These are phyloP conservation scores for Isichthys henryi DNA, from an alignment of 2,113 vertebrate species.

Conservation along the genomic window DNA sequence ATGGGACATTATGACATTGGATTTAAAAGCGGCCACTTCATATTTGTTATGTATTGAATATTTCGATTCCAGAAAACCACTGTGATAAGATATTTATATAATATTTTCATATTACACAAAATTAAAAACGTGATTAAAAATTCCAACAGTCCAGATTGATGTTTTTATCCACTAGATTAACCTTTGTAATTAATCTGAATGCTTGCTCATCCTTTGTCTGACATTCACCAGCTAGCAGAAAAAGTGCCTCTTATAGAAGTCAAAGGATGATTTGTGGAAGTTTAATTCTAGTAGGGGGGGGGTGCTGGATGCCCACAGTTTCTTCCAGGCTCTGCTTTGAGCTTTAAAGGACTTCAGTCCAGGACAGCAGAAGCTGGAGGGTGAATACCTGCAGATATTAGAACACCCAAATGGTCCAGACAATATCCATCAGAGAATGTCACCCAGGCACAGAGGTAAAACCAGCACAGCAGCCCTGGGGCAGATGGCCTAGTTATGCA, in stretches of 20 bases:
- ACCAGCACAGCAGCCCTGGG: neutral
- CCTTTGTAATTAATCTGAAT: neutral
- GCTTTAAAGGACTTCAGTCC: neutral
- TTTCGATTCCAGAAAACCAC: neutral
- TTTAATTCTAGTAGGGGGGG: neutral
- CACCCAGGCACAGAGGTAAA: neutral
- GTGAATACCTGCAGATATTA: neutral
- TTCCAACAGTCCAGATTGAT: neutral
- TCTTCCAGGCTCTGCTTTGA: neutral
- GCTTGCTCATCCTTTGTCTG: slow-evolving; percentile 1
- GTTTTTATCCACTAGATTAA: neutral
- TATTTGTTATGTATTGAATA: neutral
- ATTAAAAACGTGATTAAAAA: neutral
- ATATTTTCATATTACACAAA: neutral
- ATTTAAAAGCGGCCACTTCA: neutral
- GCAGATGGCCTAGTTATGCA: neutral
- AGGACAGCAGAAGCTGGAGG: neutral
- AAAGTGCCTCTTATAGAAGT: neutral
- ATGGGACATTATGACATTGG: neutral
- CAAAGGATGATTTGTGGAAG: neutral
- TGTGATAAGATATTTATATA: neutral
- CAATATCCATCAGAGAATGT: neutral
- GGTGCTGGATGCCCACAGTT: neutral
- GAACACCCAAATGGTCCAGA: neutral
- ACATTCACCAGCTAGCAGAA: neutral